Evolutionary conservation across 2,888 invertebrate species (phyloP).

Genomic region (Cyaniris semiargus): DNA sequence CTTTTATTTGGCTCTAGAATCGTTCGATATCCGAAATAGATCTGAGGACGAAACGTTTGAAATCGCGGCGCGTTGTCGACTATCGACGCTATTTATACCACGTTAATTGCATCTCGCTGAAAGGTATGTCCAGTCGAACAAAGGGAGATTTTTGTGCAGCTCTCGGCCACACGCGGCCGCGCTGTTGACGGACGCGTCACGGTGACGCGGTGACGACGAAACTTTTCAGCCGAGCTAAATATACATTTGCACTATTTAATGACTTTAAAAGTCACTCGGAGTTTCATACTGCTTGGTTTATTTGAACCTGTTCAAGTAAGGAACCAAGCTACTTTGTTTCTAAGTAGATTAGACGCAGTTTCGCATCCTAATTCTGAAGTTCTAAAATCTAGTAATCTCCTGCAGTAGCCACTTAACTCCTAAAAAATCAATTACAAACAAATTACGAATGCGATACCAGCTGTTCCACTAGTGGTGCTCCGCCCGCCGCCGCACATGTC

Average conservation of each 20-base stretch:
- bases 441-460: constrained; percentile 38
- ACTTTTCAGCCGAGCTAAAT: constrained; percentile 77
- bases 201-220: constrained; percentile 73
- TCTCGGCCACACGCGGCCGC: constrained; percentile 72
- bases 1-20: constrained; percentile 62
- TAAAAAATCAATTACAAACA: constrained; percentile 22
- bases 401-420: neutral
- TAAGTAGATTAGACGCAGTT: neutral
- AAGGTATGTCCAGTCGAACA: constrained; percentile 80
- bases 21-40: constrained; percentile 78
- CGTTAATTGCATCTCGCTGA: constrained; percentile 80
- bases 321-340: too few species aligned
- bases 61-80: constrained; percentile 69
- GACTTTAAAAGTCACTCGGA: neutral
- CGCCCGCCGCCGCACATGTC: constrained; percentile 63
- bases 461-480: constrained; percentile 35
- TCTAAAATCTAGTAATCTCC: neutral
- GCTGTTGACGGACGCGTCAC: constrained; percentile 62
- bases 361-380: neutral
- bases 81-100: constrained; percentile 75
- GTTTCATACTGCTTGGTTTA: neutral
- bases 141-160: constrained; percentile 77
- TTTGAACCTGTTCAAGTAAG: neutral
- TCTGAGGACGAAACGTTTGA: constrained; percentile 72
- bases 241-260: constrained; percentile 47